Conservation (phyloP, 2,113 vertebrate genomes). For the Stigmatopora nigra region DNA sequence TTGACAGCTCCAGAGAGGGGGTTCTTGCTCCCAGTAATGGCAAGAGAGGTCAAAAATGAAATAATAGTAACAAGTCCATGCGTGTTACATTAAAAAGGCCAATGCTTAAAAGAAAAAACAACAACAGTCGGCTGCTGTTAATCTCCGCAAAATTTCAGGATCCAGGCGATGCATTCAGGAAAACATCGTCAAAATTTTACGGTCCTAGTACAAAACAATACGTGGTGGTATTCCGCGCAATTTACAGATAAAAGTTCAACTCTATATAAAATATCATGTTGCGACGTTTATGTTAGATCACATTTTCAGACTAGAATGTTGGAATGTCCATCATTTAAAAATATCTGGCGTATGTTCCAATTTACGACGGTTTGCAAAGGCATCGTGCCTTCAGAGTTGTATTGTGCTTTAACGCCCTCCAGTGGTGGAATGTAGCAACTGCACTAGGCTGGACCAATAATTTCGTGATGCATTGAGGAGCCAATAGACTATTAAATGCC, state of each 20-base stretch:
- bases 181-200: neutral
- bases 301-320: neutral
- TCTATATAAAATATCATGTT: neutral
- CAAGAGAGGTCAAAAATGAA: neutral
- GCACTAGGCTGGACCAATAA: neutral
- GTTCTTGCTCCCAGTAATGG: neutral
- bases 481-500: neutral
- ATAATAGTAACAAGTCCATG: neutral
- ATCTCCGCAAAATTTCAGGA: conserved; percentile 28
- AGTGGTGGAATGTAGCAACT: neutral
- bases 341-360: neutral
- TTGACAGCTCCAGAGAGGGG: conserved; percentile 14
- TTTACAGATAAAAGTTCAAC: neutral
- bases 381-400: neutral
- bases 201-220: neutral
- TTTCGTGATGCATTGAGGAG: neutral
- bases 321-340: neutral
- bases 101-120: neutral
- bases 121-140: conserved; percentile 41
- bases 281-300: neutral
- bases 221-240: neutral
- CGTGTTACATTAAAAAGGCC: neutral
- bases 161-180: conserved; percentile 24
- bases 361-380: conserved; percentile 7
- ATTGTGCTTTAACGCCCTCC: conserved; percentile 22